Conservation (phyloP, 2,113 vertebrate species). For the Brachypodius melanocephalos region DNA sequence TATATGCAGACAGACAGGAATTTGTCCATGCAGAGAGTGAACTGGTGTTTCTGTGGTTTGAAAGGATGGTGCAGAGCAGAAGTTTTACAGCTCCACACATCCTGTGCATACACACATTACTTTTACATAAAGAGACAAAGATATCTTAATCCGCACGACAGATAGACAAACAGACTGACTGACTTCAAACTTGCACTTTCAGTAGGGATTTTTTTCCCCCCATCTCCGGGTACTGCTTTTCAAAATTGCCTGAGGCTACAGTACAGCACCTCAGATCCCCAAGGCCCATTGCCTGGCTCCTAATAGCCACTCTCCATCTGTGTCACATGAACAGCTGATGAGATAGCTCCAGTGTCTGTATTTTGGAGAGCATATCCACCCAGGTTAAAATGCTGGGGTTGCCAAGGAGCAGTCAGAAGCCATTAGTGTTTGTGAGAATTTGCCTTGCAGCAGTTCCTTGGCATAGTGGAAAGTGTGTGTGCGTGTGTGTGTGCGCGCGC, state of each 20-base stretch:
- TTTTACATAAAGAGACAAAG: slow-evolving; percentile 70
- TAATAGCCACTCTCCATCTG: slow-evolving; percentile 96
- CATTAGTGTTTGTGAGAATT: slow-evolving; percentile 99
- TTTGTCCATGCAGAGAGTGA: slow-evolving; percentile 69
- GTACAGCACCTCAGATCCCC: slow-evolving; percentile 97
- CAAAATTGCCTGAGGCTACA: slow-evolving; percentile 94
- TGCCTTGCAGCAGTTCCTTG: slow-evolving; percentile 97
- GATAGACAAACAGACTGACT: slow-evolving; percentile 76
- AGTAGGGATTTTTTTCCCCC: slow-evolving; percentile 50
- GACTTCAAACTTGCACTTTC: slow-evolving; percentile 81
- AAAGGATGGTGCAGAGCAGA: slow-evolving; percentile 45
- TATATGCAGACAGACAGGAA: slow-evolving; percentile 12
- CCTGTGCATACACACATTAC: slow-evolving; percentile 52
- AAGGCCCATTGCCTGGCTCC: slow-evolving; percentile 94
- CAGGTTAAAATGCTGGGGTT: slow-evolving; percentile 99
- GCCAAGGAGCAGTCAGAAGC: slow-evolving; percentile 99
- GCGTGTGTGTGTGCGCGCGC: background rate
- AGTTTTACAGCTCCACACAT: slow-evolving; percentile 55
- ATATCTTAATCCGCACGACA: slow-evolving; percentile 72
- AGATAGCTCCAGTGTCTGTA: slow-evolving; percentile 88
- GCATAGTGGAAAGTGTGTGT: slow-evolving; percentile 84
- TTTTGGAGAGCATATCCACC: slow-evolving; percentile 91
- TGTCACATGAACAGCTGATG: slow-evolving; percentile 88
- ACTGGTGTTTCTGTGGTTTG: background rate
- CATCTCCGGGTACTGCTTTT: slow-evolving; percentile 94